phyloP scores from a whole-genome alignment of 2,113 vertebrate species.

The Otus sunia region DNA sequence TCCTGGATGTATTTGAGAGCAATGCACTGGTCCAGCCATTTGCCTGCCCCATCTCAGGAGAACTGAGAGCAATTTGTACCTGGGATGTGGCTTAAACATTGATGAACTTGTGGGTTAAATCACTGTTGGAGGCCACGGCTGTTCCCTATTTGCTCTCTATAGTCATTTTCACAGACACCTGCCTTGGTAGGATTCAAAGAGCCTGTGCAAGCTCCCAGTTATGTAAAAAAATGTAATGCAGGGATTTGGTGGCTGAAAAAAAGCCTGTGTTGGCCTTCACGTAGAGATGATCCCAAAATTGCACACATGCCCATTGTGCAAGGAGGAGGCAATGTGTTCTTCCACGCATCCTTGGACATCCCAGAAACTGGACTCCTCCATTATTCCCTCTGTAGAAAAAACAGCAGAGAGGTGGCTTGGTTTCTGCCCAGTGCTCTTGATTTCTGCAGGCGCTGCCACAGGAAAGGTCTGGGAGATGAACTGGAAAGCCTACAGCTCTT shows the following conservation, averaged over 20 bases:
- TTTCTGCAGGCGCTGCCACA: neutral
- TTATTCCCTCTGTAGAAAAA: neutral
- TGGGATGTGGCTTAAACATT: neutral
- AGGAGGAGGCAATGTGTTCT: neutral
- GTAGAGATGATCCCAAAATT: neutral
- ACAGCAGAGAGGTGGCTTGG: neutral
- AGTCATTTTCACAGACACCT: neutral
- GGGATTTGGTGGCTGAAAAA: neutral
- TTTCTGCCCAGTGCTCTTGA: neutral
- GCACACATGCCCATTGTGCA: no score
- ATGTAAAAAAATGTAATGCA: neutral
- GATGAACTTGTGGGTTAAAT: neutral
- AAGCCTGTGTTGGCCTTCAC: neutral
- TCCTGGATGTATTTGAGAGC: neutral
- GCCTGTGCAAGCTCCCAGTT: neutral
- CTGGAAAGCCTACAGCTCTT: neutral
- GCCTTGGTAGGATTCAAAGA: neutral
- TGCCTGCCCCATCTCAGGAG: neutral
- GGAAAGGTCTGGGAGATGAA: neutral
- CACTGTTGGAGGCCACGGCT: fast-evolving
- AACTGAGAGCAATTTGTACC: neutral
- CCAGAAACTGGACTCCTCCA: neutral
- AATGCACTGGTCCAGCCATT: neutral
- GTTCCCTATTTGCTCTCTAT: neutral
- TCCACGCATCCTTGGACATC: neutral